Evolutionary conservation across 2,113 vertebrate species (phyloP), one percentile per base, ranked within the genome.

Genomic region (Vombatus ursinus): DNA sequence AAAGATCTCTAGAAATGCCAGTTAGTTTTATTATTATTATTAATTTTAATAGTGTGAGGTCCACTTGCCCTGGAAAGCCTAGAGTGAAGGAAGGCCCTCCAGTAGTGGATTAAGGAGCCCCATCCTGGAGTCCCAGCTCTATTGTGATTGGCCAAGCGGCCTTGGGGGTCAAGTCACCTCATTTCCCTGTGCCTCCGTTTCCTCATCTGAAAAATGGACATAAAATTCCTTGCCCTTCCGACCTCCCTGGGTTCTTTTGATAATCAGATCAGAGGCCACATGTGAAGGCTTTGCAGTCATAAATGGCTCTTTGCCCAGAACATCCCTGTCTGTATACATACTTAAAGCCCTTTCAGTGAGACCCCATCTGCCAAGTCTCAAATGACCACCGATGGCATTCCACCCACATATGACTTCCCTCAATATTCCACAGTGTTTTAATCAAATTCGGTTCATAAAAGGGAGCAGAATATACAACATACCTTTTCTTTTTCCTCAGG

Each of bases 401-500:
- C 0, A 53, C 49, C 28, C 2, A 0, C 50, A 53, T 49, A 31
- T 22, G 44, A 47, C 26, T 44, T 90, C 47, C n/a, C 23, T n/a
- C 3, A 3, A 1, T 14, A 48, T 1, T 28, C 25, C 49, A 54
- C 2, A 3, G 44, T 52, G 10, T 48, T 16, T 49, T 77, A 50
- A 52, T 52, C 37, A 47, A 50, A 68, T 24, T 12, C 6, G 5
- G 7, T 7, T 37, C 12, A 52, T 19, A 0, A 1, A n/a, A 10
- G 16, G 19, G 5, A 77, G 44, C 37, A 16, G 11, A 92, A 19
- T 8, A 44, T 3, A 37, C 2, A 0, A 93, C 96, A 48, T 93
- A 98, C 97, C 98, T 97, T 3, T 54, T 9, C 2, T 94, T 97
- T 92, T 97, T 95, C 37, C 92, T 96, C 6, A 31, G 68, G 50